Conservation (phyloP, 2,888 invertebrate species). For the Diarsia brunnea region DNA sequence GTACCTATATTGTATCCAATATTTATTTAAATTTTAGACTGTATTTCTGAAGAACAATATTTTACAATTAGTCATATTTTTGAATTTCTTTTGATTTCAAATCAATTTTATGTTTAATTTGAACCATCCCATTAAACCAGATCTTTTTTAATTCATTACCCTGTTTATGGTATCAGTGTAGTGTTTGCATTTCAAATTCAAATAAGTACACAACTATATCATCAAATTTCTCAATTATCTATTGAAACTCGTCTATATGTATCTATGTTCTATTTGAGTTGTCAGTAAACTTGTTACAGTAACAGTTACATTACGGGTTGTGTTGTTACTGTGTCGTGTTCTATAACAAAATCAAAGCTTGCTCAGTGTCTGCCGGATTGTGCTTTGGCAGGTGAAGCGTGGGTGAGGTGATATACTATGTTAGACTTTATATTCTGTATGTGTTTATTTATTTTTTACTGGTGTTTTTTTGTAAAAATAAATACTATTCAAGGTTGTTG, state of each 20-base stretch:
- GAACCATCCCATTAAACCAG: background rate
- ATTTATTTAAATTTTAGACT: background rate
- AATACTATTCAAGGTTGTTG: background rate
- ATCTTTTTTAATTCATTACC: background rate
- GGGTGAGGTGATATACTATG: conserved; percentile 60
- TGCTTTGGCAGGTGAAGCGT: conserved; percentile 81
- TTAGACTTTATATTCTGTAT: background rate
- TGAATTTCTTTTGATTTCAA: background rate
- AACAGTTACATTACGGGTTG: conserved; percentile 39
- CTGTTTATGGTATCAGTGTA: conserved; percentile 25
- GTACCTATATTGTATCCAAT: too few species aligned
- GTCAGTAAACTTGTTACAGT: conserved; percentile 51
- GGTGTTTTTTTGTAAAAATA: background rate
- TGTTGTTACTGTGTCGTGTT: conserved; percentile 44
- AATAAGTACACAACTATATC: conserved; percentile 33
- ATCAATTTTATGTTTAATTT: background rate
- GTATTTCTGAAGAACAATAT: background rate
- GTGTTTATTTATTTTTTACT: too few species aligned
- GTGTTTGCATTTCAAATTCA: conserved; percentile 51
- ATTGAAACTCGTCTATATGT: conserved; percentile 37
- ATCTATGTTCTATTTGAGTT: conserved; percentile 46
- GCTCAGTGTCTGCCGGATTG: conserved; percentile 68
- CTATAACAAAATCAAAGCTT: conserved; percentile 72
- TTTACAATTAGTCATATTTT: background rate
- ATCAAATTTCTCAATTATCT: conserved; percentile 41